Conservation (phyloP, 1,140 invertebrate genomes). For the Drosophila ogumai region DNA sequence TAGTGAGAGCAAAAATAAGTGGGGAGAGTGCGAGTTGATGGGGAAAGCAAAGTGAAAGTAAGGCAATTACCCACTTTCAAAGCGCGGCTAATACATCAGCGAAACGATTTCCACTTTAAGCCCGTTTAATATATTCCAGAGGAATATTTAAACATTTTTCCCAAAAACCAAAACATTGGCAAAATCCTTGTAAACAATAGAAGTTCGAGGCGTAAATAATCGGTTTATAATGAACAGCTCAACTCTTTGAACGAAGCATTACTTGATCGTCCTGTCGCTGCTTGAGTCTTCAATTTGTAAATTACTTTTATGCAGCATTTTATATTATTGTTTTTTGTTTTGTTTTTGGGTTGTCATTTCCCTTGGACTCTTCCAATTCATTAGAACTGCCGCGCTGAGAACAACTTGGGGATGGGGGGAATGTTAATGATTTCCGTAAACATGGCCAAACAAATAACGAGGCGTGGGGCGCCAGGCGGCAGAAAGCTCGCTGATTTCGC, state of each 20-base stretch:
- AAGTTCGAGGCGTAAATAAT: neutral
- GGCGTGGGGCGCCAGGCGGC: slow-evolving; percentile 24
- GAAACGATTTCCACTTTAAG: slow-evolving; percentile 11
- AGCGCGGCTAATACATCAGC: slow-evolving; percentile 35
- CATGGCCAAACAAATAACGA: slow-evolving; percentile 63
- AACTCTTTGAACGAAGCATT: neutral
- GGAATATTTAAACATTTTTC: no score
- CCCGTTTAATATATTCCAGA: neutral
- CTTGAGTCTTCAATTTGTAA: slow-evolving; percentile 24
- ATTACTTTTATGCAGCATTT: slow-evolving; percentile 13
- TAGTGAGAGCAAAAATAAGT: slow-evolving; percentile 3
- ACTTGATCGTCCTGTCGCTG: neutral
- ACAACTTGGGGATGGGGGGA: slow-evolving; percentile 8
- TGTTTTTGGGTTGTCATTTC: neutral
- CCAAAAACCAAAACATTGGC: no score
- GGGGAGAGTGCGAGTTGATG: neutral
- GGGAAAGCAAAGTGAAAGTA: slow-evolving; percentile 31
- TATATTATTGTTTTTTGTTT: neutral
- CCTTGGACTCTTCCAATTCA: slow-evolving; percentile 51
- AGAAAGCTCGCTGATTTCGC: slow-evolving; percentile 56
- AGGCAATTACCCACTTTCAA: slow-evolving; percentile 51
- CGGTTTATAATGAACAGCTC: neutral
- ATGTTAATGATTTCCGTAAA: slow-evolving; percentile 70
- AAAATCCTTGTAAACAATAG: neutral
- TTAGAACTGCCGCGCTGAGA: slow-evolving; percentile 27